These are phyloP conservation scores for Oxyura jamaicensis DNA, from an alignment of 2,113 vertebrate genomes.

Conservation along the genomic window DNA sequence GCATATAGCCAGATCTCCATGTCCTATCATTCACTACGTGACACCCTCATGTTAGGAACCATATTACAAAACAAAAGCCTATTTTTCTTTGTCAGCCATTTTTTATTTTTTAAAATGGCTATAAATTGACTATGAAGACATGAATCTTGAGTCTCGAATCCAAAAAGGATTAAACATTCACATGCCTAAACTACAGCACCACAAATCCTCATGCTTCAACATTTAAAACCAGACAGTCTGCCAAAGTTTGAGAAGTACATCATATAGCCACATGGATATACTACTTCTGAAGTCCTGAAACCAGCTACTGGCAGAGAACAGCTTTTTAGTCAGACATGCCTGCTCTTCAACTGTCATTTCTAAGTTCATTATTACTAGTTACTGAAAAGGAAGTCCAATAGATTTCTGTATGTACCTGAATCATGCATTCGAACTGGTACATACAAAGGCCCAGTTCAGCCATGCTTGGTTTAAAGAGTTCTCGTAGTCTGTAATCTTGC, in stretches of 20 bases:
- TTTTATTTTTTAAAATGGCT: background rate
- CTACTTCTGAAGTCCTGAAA: background rate
- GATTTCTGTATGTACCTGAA: constrained; percentile 85
- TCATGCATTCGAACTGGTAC: constrained; percentile 99
- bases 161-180: background rate
- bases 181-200: background rate
- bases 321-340: background rate
- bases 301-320: background rate
- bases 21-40: background rate
- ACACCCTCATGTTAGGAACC: background rate
- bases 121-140: background rate
- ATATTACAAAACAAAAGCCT: background rate
- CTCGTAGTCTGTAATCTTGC: constrained; percentile 97
- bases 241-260: background rate
- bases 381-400: background rate
- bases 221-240: background rate
- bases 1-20: background rate
- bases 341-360: background rate
- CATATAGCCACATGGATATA: background rate
- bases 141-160: background rate
- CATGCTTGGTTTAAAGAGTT: constrained; percentile 99
- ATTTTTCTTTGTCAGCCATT: background rate
- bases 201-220: background rate
- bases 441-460: constrained; percentile 98
- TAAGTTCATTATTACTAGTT: background rate